Base-by-base conservation (phyloP, 2,113 vertebrate species). In the Polypterus senegalus region DNA sequence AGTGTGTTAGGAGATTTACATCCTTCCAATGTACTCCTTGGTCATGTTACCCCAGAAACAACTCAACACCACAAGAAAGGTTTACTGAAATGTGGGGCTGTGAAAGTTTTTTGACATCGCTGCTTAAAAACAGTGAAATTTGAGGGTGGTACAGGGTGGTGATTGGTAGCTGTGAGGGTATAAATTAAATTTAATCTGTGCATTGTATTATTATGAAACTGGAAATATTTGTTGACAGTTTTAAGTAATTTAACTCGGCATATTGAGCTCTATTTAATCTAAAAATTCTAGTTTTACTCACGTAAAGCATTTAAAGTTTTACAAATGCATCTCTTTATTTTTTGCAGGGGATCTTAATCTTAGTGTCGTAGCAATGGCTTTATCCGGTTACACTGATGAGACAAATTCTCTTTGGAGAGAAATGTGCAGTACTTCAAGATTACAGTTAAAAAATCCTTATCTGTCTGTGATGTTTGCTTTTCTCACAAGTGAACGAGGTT, bases 351-450 rank as follows among this genome's bases (percentile, higher is more conserved):
- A 98, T 76, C 79, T 96, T 77, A 98, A 98, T 79, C 86, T 99
- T 66, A 99, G 97, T n/a, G 95, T 98, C 44, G 96, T 98, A 61
- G 95, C 95, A 65, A 99, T 99, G 96, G 96, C 95, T 58, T 76
- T 99, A 46, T 99, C 96, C 0, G 96, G 96, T 56, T 94, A 98
- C 73, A 98, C 95, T 0, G 93, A 98, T 11, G 96, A 99, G 76
- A 95, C 94, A 79, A 87, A 88, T 43, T 99, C 96, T 4, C 86
- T 99, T 62, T 99, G 95, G 96, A 87, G 94, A 73, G 96, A 99
- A 78, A 99, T 99, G 96, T 99, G 95, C 80, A 92, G 95, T 79
- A 90, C 92, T 9, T 85, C 97, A 3, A 79, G 96, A 49, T 72
- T 97, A 62, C 95, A 99, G 3, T 8, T 99, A 63, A 93, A 92